Conservation (phyloP, 2,113 vertebrate genomes). For the Elgaria multicarinata region DNA sequence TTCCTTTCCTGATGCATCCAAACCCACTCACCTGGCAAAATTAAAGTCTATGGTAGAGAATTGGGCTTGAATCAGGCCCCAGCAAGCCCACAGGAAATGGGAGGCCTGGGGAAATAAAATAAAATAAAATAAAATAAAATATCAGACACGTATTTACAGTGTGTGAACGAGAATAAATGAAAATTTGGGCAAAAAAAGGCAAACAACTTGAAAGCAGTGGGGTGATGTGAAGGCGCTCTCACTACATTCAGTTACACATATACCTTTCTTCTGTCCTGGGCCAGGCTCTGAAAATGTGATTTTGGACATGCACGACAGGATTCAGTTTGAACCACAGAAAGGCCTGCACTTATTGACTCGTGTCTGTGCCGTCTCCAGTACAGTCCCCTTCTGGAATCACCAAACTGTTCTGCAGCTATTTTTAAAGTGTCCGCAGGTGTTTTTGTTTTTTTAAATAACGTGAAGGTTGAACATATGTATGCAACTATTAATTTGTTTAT, state of each 20-base stretch:
- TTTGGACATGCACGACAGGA: background rate
- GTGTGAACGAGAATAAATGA: background rate
- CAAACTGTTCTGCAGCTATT: background rate
- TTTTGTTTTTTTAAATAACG: background rate
- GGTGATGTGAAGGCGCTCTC: background rate
- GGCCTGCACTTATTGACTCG: background rate
- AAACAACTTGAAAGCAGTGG: too few species aligned
- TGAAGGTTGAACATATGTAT: background rate
- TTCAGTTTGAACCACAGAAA: background rate
- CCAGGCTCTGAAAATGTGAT: background rate
- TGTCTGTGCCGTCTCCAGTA: background rate
- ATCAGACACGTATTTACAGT: background rate
- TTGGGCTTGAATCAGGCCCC: slow-evolving; percentile 96
- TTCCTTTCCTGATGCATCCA: background rate
- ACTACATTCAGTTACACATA: background rate
- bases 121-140: slow-evolving; percentile 17
- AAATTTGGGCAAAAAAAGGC: background rate
- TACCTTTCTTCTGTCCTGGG: background rate
- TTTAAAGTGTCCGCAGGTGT: background rate
- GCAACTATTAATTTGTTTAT: background rate
- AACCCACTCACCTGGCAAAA: slow-evolving; percentile 87
- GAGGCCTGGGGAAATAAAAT: slow-evolving; percentile 83
- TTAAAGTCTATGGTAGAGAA: slow-evolving; percentile 96
- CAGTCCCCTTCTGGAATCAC: background rate
- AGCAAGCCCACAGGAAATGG: slow-evolving; percentile 97